Evolutionary conservation across 1,140 invertebrate genomes (phyloP), one percentile per base, ranked within the genome.

Genomic region (Diorhabda elongata): DNA sequence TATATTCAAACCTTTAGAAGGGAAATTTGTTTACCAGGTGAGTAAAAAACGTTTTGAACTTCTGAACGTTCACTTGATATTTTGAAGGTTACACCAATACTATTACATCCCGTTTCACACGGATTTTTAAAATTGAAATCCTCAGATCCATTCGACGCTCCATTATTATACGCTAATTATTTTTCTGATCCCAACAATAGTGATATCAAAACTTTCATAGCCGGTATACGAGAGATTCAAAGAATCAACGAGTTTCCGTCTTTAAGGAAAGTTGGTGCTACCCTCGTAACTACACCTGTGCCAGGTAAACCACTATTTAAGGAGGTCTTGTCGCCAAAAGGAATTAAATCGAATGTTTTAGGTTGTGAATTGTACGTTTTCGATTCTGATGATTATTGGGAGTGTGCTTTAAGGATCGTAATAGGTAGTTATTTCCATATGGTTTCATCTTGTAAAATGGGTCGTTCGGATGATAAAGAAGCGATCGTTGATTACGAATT

Each of bases 401-500:
- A 86, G 52, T 94, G 93, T 75, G 87, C 88, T 11, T 81, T 91
- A 0, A 83, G 85, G 43, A 84, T 86, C 64, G 84, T 91, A 7
- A 89, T 90, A 3, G 59, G 71, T 0, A 87, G 87, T 58, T 83
- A 90, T 71, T 90, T 92, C 74, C 91, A 94, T 76, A 89, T 90
- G 70, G 82, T 88, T 6, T 84, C 88, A 0, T 91, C 91, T 0
- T 88, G 85, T 42, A 92, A 90, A 80, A 95, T 95, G 93, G 92
- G 93, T 0, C 87, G 89, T 0, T 41, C 70, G 0, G 78, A 73
- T 1, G 92, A 94, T 80, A 75, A 81, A 2, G 77, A 82, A 45
- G 88, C 92, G 2, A 92, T 95, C 0, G 92, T 96, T 0, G 88
- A 92, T 79, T 84, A 87, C 0, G 78, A 89, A 62, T 80, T 96